Base-by-base conservation (phyloP, 2,888 invertebrate genomes). In the Tubiluchus corallicola region DNA sequence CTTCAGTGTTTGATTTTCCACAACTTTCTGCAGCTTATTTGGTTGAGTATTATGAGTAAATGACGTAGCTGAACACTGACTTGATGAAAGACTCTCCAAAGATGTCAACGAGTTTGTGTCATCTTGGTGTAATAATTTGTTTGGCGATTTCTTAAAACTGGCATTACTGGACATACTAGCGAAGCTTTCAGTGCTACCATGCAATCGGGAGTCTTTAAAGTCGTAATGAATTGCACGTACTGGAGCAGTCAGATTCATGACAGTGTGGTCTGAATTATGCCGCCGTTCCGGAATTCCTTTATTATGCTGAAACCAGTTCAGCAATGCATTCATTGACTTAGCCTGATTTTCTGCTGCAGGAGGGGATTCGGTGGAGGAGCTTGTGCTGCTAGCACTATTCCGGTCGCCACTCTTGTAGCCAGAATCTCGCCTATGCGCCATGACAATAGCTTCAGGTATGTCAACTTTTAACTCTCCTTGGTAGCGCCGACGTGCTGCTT, bases 171-270 rank as follows among this genome's bases (percentile, higher is more conserved):
- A 29, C 29, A 29, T 9, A 29, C 29, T 29, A 9, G 29, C 29
- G 29, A 29, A 29, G n/a, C 29, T 29, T n/a, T 29, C 29, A 9
- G 29, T n/a, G 29, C 29, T 29, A n/a, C 29, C 29, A n/a, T 29
- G 29, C 29, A 29, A n/a, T n/a, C 29, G 29, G 9, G 29, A 29
- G 29, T 29, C 29, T 9, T 9, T n/a, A 29, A 29, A 29, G n/a
- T 29, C n/a, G 29, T 29, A 29, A n/a, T 29, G 29, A n/a, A 29
- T 29, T n/a, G 29, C 29, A n/a, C 29, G 29, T n/a, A 29, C 29
- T 9, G 29, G 29, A 9, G 29, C 29, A n/a, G 29, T n/a, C 9
- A 29, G 29, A n/a, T n/a, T n/a, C n/a, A n/a, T n/a, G n/a, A n/a
- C n/a, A n/a, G n/a, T n/a, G n/a, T n/a, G n/a, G n/a, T n/a, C n/a